Conservation (phyloP, 1,140 invertebrate species). For the Pogonomyrmex californicus region DNA sequence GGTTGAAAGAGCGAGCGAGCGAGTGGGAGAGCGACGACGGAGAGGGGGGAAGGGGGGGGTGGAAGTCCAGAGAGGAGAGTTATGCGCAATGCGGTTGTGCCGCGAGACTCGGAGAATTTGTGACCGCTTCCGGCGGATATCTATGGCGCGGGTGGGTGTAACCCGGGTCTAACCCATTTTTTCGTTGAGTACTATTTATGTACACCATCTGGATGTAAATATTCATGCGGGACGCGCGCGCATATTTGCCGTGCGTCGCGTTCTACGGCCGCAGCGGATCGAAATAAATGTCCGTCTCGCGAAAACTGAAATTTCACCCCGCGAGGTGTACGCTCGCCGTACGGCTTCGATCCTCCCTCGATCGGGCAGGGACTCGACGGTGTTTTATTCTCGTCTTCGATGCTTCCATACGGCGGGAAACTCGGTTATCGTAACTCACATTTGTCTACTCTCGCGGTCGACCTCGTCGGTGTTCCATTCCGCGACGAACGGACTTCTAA, state of each 20-base stretch:
- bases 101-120: slow-evolving; percentile 66
- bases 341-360: slow-evolving; percentile 9
- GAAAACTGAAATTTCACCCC: slow-evolving; percentile 27
- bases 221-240: slow-evolving; percentile 67
- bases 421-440: slow-evolving; percentile 15
- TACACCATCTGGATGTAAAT: slow-evolving; percentile 70
- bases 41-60: too few relatives aligned
- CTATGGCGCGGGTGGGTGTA: slow-evolving; percentile 42
- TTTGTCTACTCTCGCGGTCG: not conserved
- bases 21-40: too few relatives aligned
- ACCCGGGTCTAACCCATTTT: slow-evolving; percentile 68
- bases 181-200: slow-evolving; percentile 69
- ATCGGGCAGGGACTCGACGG: not conserved
- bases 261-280: slow-evolving; percentile 63
- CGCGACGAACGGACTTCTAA: not conserved
- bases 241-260: slow-evolving; percentile 56
- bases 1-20: not conserved
- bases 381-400: slow-evolving; percentile 40
- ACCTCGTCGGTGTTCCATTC: not conserved
- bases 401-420: not conserved
- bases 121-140: slow-evolving; percentile 63
- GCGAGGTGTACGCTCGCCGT: not conserved
- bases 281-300: slow-evolving; percentile 68
- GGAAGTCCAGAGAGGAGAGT: slow-evolving; percentile 27
- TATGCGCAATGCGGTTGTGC: slow-evolving; percentile 73